Evolutionary conservation across 2,888 invertebrate genomes (phyloP).

Genomic region (Macaria liturata): DNA sequence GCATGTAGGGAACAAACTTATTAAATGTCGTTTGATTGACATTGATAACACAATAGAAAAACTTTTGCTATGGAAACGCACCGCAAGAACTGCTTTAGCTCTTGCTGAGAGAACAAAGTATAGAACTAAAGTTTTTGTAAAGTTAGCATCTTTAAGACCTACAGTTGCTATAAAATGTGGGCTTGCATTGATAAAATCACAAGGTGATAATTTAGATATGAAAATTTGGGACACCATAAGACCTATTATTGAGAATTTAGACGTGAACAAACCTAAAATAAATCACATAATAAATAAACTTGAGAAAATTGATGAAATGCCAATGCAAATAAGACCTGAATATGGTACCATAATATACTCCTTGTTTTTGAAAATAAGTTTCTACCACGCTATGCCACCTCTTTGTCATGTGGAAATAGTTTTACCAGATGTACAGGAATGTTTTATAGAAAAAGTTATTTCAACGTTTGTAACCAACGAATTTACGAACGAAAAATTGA

Average conservation of each 20-base stretch:
- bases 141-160: constrained; percentile 42
- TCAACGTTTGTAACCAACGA: constrained; percentile 35
- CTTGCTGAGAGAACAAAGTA: constrained; percentile 41
- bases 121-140: constrained; percentile 35
- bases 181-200: constrained; percentile 37
- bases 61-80: constrained; percentile 43
- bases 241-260: constrained; percentile 39
- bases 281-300: constrained; percentile 13
- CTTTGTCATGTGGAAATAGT: constrained; percentile 41
- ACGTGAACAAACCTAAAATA: constrained; percentile 34
- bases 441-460: constrained; percentile 39
- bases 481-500: constrained; percentile 30
- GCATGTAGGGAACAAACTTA: constrained; percentile 47
- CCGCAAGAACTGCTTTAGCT: constrained; percentile 44
- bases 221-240: constrained; percentile 49
- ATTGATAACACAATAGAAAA: constrained; percentile 34
- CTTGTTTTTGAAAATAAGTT: constrained; percentile 32
- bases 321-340: constrained; percentile 45
- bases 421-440: constrained; percentile 39
- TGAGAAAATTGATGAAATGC: constrained; percentile 27
- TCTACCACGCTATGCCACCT: constrained; percentile 31
- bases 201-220: constrained; percentile 33
- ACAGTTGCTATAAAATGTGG: constrained; percentile 44
- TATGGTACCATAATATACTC: constrained; percentile 48
- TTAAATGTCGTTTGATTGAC: constrained; percentile 40